phyloP scores from a whole-genome alignment of 2,888 invertebrate genomes.

The Theristus sp. region DNA sequence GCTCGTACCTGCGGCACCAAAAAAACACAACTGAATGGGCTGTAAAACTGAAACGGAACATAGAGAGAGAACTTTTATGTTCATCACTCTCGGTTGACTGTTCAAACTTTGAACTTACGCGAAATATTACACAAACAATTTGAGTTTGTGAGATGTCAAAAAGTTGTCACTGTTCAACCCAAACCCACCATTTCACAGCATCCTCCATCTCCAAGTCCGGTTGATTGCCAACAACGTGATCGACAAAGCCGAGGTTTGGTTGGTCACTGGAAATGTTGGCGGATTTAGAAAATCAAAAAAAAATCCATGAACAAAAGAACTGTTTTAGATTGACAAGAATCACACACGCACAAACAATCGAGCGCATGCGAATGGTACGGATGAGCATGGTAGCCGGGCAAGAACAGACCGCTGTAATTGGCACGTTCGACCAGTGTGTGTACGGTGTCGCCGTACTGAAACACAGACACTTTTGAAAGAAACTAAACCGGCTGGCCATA shows the following conservation, averaged over 20 bases:
- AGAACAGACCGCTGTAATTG: slow-evolving; percentile 59
- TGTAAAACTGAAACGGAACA: no score
- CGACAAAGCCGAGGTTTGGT: no score
- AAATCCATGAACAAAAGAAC: not conserved
- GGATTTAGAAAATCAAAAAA: no score
- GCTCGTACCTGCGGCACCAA: slow-evolving; percentile 41
- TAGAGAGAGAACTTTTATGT: not conserved
- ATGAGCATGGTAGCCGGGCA: slow-evolving; percentile 54
- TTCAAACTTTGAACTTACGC: no score
- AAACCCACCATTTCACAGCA: slow-evolving; percentile 57
- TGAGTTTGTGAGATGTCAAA: no score
- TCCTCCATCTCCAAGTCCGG: slow-evolving; percentile 74
- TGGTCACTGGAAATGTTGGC: no score
- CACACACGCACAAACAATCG: slow-evolving; percentile 10
- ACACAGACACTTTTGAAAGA: no score
- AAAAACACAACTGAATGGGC: no score
- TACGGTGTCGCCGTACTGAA: slow-evolving; percentile 80
- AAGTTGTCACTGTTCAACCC: not conserved
- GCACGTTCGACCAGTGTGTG: slow-evolving; percentile 81
- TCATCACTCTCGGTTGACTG: no score
- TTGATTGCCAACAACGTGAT: slow-evolving; percentile 93
- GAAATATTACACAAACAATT: no score
- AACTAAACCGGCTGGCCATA: no score
- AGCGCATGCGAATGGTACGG: slow-evolving; percentile 14
- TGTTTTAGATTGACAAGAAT: not conserved